phyloP scores from a whole-genome alignment of 2,797 vertebrate species.

The Poecilia velifera region DNA sequence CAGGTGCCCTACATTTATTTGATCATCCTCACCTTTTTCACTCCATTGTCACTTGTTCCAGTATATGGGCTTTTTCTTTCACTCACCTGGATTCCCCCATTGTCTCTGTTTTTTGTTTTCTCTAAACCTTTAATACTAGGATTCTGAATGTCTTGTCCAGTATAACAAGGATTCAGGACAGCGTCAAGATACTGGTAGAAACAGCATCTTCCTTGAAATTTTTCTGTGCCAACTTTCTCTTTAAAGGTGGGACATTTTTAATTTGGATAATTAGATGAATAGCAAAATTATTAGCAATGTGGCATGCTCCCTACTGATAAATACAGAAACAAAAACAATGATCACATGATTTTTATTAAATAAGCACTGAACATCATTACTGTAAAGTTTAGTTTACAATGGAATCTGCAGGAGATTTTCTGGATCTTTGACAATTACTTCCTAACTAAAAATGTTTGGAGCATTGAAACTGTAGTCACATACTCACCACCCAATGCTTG shows the following conservation, averaged over 20 bases:
- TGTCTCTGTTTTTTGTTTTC: background rate
- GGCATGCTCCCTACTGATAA: background rate
- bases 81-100: background rate
- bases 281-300: background rate
- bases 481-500: conserved; percentile 95
- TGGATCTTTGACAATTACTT: background rate
- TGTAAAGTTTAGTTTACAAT: background rate
- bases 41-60: background rate
- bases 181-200: background rate
- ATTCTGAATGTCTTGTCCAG: background rate
- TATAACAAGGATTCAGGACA: background rate
- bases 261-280: background rate
- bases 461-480: background rate
- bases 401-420: background rate
- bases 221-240: background rate
- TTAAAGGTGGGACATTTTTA: background rate
- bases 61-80: background rate
- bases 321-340: background rate
- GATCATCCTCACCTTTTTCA: background rate
- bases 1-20: background rate
- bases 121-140: background rate
- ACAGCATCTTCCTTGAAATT: background rate
- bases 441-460: background rate
- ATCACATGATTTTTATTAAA: background rate
- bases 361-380: background rate